phyloP scores from a whole-genome alignment of 2,888 invertebrate genomes.

The Galeruca laticollis region DNA sequence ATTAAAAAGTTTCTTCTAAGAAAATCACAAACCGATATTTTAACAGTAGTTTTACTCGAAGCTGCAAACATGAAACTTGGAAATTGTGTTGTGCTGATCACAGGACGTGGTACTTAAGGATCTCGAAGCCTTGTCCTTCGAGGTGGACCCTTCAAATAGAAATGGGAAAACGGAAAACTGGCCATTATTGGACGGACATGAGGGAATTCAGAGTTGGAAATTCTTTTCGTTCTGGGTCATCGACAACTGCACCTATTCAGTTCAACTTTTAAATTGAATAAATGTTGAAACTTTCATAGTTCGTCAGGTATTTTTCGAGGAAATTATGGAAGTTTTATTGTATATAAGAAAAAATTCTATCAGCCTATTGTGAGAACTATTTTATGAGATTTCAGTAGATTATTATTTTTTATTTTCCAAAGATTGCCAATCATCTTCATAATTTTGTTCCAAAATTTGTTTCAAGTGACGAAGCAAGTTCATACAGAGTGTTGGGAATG shows the following conservation, averaged over 20 bases:
- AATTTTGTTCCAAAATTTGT: background rate
- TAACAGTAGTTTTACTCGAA: conserved; percentile 27
- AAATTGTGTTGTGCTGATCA: conserved; percentile 45
- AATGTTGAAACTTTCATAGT: conserved; percentile 2
- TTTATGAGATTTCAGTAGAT: background rate
- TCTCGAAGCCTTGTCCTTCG: conserved; percentile 30
- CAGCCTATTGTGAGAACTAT: background rate
- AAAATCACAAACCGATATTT: conserved; percentile 37
- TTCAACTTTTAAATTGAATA: background rate
- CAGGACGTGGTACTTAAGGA: conserved; percentile 33
- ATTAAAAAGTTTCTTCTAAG: conserved; percentile 35
- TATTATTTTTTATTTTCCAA: background rate
- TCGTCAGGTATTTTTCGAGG: background rate
- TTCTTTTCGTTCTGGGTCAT: conserved; percentile 22
- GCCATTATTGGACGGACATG: conserved; percentile 49
- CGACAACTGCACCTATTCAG: conserved; percentile 24
- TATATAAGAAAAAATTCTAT: background rate
- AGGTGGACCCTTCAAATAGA: conserved; percentile 47
- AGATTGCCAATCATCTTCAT: background rate
- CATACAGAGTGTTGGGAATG: no score
- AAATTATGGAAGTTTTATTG: conserved; percentile 2
- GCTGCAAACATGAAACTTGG: conserved; percentile 43
- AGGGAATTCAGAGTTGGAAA: conserved; percentile 48
- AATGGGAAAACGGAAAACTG: conserved; percentile 53
- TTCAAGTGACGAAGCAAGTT: no score